Evolutionary conservation across 2,888 invertebrate genomes (phyloP), one percentile per base, ranked within the genome.

Genomic region (Epicampocera succincta): DNA sequence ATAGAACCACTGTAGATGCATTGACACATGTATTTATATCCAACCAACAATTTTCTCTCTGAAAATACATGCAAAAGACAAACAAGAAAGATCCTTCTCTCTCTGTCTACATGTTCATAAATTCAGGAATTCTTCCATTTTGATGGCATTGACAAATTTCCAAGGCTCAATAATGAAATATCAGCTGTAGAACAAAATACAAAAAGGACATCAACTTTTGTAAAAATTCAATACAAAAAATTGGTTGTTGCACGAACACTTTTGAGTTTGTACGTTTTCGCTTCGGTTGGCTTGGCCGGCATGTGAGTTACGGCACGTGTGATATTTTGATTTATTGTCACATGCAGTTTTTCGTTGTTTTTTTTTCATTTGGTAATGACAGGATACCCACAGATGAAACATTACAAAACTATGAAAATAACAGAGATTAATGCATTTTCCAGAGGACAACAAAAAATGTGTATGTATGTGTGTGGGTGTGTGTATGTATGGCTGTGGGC

Each of bases 261-360:
- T 29, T 58, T 54, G 15, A 54, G n/a, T 76, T 52, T 19, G 40
- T 38, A 48, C 58, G 65, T 66, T 46, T 25, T 25, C 25, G 2
- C 3, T 25, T 66, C 33, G 42, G 66, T 61, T 63, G 58, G 15
- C 17, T 63, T 58, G 25, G 25, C 58, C 69, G 71, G 78, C 76
- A 75, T 82, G 74, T 78, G 82, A 82, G 82, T 74, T 78, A 56
- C 74, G 78, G 82, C 82, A 82, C 82, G 82, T 82, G 82, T 82
- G 78, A 82, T 71, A 78, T 82, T 82, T 82, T 82, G 82, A 82
- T 82, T 82, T 82, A 82, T 82, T 75, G 82, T 78, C 82, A 82
- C 58, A 82, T 82, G 78, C 74, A 75, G 75, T 78, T 71, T 78
- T 82, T 80, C 0, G 1, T 42, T 42, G 1, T 42, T 42, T 6